Conservation (phyloP, 2,113 vertebrate genomes). For the Dipodomys spectabilis region DNA sequence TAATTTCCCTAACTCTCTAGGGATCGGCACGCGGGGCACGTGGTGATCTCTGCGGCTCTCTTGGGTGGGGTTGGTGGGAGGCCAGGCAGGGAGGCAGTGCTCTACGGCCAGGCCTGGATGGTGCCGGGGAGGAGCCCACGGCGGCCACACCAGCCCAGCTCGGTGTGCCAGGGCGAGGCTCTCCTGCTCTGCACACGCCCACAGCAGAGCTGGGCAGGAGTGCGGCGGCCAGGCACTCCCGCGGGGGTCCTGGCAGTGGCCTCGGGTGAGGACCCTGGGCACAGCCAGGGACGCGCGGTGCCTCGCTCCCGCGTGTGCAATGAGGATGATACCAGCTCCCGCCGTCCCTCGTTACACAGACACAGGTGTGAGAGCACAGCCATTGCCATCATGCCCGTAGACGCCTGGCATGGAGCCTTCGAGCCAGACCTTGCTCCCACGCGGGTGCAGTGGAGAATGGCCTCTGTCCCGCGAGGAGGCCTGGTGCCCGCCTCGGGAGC, state of each 20-base stretch:
- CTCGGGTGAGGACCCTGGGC: no score
- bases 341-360: background rate
- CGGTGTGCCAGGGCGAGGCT: no score
- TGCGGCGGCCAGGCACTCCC: background rate
- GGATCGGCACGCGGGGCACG: background rate
- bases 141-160: background rate
- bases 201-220: background rate
- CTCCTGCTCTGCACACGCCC: no score
- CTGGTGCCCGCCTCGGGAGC: background rate
- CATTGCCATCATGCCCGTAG: background rate
- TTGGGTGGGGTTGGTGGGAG: rapidly evolving
- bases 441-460: background rate
- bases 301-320: background rate
- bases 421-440: background rate
- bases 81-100: no score
- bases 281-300: rapidly evolving
- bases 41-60: rapidly evolving
- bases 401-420: background rate
- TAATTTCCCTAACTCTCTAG: slow-evolving; percentile 72
- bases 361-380: rapidly evolving
- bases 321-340: rapidly evolving
- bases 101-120: no score
- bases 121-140: no score
- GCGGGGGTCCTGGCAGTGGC: no score
- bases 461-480: slow-evolving; percentile 48